phyloP scores from a whole-genome alignment of 1,140 invertebrate species.

The Nymphalis io region DNA sequence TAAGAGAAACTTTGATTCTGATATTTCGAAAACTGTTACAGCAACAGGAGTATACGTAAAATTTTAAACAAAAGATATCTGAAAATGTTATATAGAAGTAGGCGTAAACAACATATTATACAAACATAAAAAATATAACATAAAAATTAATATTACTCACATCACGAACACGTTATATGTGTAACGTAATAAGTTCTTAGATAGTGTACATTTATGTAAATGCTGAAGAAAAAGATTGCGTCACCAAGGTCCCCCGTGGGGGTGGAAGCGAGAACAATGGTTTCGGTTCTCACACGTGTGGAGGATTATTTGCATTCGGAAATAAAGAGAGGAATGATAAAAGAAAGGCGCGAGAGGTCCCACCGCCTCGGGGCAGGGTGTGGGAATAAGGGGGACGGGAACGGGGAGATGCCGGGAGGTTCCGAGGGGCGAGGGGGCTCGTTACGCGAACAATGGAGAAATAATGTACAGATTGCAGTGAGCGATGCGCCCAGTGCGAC shows the following conservation, averaged over 20 bases:
- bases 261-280: conserved; percentile 77
- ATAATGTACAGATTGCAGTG: conserved; percentile 81
- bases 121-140: neutral
- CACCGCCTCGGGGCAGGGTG: conserved; percentile 69
- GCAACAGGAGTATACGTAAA: neutral
- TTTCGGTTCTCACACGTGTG: conserved; percentile 82
- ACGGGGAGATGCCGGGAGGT: conserved; percentile 43
- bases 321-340: conserved; percentile 83
- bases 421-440: conserved; percentile 61
- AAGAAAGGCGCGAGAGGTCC: conserved; percentile 79
- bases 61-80: neutral
- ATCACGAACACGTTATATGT: conserved; percentile 27
- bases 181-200: conserved; percentile 58
- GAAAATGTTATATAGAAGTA: too few species aligned
- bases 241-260: conserved; percentile 76
- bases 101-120: conserved; percentile 1
- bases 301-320: conserved; percentile 82
- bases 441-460: conserved; percentile 81
- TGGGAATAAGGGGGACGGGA: conserved; percentile 52
- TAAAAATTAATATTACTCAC: conserved; percentile 24
- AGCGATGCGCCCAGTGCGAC: conserved; percentile 78
- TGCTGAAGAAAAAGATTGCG: conserved; percentile 77
- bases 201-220: conserved; percentile 72
- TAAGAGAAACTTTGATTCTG: conserved; percentile 7
- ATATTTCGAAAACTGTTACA: conserved; percentile 1